Evolutionary conservation across 2,113 vertebrate genomes (phyloP).

Genomic region (Etia nguti): DNA sequence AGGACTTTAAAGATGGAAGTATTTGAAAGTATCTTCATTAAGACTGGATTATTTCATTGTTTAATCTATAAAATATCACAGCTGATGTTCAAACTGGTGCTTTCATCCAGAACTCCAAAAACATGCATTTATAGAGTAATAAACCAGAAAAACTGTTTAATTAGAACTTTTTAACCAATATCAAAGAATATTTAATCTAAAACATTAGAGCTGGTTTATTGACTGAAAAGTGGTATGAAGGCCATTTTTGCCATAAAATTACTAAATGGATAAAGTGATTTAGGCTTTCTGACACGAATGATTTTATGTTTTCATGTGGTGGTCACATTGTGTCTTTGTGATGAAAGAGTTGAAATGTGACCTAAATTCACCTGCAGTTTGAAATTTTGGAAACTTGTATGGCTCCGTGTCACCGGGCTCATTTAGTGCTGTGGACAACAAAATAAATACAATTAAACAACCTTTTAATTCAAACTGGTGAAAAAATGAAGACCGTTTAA

Average conservation of each 20-base stretch:
- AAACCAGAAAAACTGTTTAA: background rate
- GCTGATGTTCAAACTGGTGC: background rate
- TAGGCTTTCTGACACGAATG: background rate
- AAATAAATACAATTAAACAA: background rate
- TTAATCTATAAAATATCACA: background rate
- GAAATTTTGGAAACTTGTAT: background rate
- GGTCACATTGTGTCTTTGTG: background rate
- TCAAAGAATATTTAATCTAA: background rate
- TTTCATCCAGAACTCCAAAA: background rate
- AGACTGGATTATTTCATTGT: background rate
- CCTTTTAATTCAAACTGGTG: background rate
- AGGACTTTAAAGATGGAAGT: background rate
- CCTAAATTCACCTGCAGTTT: background rate
- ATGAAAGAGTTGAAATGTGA: background rate
- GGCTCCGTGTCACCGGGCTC: background rate
- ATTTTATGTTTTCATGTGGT: background rate
- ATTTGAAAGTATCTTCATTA: background rate
- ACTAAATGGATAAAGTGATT: background rate
- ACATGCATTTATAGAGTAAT: background rate
- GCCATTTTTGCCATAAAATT: background rate
- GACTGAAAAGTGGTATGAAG: background rate
- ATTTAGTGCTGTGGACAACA: background rate
- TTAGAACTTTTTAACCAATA: background rate
- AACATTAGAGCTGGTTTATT: background rate
- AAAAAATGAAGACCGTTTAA: background rate